Evolutionary conservation across 1,140 invertebrate species (phyloP).

Genomic region (Palaemon carinicauda): DNA sequence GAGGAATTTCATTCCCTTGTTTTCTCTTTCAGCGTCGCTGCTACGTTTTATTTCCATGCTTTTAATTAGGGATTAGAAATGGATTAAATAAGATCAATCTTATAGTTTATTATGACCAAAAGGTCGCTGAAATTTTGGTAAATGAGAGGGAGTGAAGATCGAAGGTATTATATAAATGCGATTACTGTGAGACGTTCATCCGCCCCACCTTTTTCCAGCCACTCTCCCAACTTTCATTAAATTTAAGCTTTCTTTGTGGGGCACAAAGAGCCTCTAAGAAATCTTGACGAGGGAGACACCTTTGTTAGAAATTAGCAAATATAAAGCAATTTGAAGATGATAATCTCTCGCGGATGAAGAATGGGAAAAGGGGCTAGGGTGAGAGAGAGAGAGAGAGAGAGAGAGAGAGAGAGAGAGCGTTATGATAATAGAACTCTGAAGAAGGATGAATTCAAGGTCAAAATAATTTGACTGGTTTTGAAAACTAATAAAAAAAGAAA

Average conservation of each 20-base stretch:
- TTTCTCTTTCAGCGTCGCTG: not conserved
- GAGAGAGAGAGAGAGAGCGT: not conserved
- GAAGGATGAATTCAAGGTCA: too few species aligned
- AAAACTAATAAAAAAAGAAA: too few species aligned
- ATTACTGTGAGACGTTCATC: not conserved
- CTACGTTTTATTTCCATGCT: not conserved
- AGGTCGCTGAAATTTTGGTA: too few species aligned
- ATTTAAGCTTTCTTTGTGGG: not conserved
- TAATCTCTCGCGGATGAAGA: slow-evolving; percentile 5
- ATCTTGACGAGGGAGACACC: too few species aligned
- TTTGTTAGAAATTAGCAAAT: slow-evolving; percentile 30
- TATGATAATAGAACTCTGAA: too few species aligned
- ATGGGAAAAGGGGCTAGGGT: not conserved
- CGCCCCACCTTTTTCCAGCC: not conserved
- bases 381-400: not conserved
- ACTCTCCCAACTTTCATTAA: not conserved
- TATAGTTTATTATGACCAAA: too few species aligned
- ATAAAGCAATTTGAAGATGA: slow-evolving; percentile 40
- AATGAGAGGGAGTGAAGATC: too few species aligned
- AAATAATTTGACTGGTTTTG: too few species aligned
- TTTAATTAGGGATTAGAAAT: too few species aligned
- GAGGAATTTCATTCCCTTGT: not conserved
- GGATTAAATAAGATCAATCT: too few species aligned
- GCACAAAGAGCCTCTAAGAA: too few species aligned
- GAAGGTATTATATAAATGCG: too few species aligned